These are phyloP conservation scores for Alentia gelatinosa DNA, from an alignment of 2,888 invertebrate species.

Conservation along the genomic window DNA sequence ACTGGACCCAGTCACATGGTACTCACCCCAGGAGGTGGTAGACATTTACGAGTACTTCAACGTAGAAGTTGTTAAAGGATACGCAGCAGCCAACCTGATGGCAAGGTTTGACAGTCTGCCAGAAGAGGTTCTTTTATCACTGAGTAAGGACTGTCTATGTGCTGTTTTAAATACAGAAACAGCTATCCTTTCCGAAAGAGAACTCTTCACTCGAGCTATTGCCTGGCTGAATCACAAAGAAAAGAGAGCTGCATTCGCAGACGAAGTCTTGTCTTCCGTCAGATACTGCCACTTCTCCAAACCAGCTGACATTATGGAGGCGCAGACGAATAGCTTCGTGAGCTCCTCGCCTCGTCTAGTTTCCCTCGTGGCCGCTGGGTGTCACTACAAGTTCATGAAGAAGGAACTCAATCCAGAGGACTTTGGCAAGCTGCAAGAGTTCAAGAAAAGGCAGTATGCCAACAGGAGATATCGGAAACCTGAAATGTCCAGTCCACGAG, in stretches of 20 bases:
- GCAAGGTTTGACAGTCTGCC: neutral
- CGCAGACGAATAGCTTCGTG: neutral
- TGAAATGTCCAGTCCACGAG: neutral
- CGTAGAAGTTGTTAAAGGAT: slow-evolving; percentile 11
- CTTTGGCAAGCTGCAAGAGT: slow-evolving; percentile 23
- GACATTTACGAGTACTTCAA: slow-evolving; percentile 29
- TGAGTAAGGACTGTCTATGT: neutral
- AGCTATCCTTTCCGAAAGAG: neutral
- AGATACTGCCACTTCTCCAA: slow-evolving; percentile 23
- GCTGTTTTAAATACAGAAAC: neutral
- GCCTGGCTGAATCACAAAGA: neutral
- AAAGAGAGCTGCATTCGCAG: neutral
- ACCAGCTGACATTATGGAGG: slow-evolving; percentile 23
- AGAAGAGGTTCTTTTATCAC: neutral
- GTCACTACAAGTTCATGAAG: slow-evolving; percentile 48
- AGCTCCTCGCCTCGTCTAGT: neutral
- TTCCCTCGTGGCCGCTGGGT: slow-evolving; percentile 3
- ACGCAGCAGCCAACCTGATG: slow-evolving; percentile 34
- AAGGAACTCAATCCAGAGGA: slow-evolving; percentile 17
- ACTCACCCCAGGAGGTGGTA: neutral
- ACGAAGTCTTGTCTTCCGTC: neutral
- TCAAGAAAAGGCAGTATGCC: slow-evolving; percentile 30
- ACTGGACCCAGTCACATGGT: slow-evolving; percentile 2
- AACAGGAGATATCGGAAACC: slow-evolving; percentile 22
- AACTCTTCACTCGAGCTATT: neutral